phyloP scores from a whole-genome alignment of 2,797 vertebrate species.

The Pseudochirops cupreus region DNA sequence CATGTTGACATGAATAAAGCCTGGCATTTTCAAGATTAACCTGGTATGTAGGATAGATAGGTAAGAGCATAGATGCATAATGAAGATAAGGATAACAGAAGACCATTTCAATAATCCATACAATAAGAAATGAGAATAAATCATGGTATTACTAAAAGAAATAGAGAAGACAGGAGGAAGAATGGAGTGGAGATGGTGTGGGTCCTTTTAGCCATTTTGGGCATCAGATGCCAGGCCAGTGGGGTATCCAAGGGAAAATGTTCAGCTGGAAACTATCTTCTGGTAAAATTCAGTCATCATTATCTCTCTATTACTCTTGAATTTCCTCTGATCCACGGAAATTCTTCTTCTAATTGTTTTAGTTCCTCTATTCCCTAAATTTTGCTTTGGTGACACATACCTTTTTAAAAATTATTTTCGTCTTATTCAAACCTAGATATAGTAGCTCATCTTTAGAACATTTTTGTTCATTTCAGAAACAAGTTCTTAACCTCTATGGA shows the following conservation, averaged over 20 bases:
- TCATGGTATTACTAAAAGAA: not conserved
- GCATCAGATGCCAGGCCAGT: not conserved
- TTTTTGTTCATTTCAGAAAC: conserved; percentile 30
- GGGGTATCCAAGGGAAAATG: not conserved
- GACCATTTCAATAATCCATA: not conserved
- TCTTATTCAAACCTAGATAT: not conserved
- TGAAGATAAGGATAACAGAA: not conserved
- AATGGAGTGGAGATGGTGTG: not conserved
- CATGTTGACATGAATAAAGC: not conserved
- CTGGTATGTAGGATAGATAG: not conserved
- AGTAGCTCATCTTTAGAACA: not conserved
- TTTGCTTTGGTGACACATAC: not conserved
- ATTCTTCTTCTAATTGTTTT: not conserved
- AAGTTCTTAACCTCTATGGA: not conserved
- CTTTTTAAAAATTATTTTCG: not conserved
- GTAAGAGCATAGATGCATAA: not conserved
- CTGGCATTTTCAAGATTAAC: not conserved
- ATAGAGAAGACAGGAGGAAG: not conserved
- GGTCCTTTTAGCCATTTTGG: not conserved
- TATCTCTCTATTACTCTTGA: not conserved
- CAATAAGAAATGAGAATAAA: not conserved
- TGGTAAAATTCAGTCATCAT: not conserved
- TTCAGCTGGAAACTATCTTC: not conserved
- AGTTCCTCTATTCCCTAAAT: not conserved
- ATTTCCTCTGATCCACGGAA: not conserved